Percentiles rank a stretch among this genome's conserved stretches.
phyloP scores from a whole-genome alignment of 2,113 vertebrate species.

The Labrus mixtus region DNA sequence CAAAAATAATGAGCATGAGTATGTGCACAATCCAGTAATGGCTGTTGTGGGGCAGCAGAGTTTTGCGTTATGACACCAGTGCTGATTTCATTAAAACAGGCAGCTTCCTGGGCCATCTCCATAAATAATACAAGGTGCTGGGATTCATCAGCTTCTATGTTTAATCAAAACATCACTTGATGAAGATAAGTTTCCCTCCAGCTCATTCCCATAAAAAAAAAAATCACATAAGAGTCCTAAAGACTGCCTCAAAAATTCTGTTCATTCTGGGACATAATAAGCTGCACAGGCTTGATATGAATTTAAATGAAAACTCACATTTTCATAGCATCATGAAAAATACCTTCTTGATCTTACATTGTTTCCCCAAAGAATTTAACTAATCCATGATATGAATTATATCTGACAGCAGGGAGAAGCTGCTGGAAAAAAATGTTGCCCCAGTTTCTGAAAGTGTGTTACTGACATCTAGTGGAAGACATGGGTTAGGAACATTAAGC shows the following conservation, averaged over 20 bases:
- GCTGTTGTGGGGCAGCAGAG: background rate
- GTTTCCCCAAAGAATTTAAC: background rate
- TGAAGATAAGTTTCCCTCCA: conserved; percentile 11
- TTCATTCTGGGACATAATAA: conserved; percentile 6
- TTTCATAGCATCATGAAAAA: conserved; percentile 14
- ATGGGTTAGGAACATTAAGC: background rate
- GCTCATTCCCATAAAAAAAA: conserved; percentile 5
- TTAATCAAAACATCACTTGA: conserved; percentile 1
- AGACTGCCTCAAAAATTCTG: background rate
- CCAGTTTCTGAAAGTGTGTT: conserved; percentile 41
- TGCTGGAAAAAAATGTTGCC: background rate
- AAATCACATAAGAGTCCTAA: background rate
- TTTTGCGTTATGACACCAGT: background rate
- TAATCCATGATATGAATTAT: background rate
- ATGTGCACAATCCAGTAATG: background rate
- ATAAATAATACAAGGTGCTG: background rate
- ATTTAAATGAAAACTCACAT: background rate
- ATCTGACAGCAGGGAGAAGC: background rate
- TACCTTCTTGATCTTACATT: background rate
- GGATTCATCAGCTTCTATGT: background rate
- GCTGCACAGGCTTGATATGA: background rate
- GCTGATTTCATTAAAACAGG: conserved; percentile 11
- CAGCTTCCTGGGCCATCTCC: background rate
- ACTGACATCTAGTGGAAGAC: conserved; percentile 79
- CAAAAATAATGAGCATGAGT: background rate